phyloP scores from a whole-genome alignment of 2,113 vertebrate genomes.

The Anguilla rostrata region DNA sequence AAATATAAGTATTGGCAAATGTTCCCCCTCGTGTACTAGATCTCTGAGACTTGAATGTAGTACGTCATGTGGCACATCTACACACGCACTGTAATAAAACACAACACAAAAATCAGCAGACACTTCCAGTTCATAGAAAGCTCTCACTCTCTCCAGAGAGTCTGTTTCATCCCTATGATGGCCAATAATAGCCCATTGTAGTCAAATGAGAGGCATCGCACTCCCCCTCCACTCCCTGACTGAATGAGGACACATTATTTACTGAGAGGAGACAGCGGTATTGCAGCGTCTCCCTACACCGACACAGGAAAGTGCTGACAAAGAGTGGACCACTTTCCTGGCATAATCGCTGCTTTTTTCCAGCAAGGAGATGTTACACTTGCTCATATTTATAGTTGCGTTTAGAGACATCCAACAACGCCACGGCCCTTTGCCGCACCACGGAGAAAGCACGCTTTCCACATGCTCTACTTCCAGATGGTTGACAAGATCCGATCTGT shows the following conservation, averaged over 20 bases:
- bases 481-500: constrained; percentile 29
- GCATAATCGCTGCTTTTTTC: constrained; percentile 65
- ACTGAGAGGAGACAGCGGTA: constrained; percentile 73
- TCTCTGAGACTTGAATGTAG: not conserved
- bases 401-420: constrained; percentile 59
- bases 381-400: constrained; percentile 70
- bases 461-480: constrained; percentile 47
- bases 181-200: constrained; percentile 86
- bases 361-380: constrained; percentile 61
- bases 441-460: constrained; percentile 32
- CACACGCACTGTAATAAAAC: constrained; percentile 62
- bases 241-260: constrained; percentile 82
- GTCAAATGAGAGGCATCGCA: constrained; percentile 66
- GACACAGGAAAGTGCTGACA: constrained; percentile 73
- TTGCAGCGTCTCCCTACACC: constrained; percentile 51
- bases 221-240: constrained; percentile 76
- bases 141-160: constrained; percentile 76
- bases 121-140: constrained; percentile 78
- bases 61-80: constrained; percentile 60
- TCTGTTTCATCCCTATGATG: constrained; percentile 81
- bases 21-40: not conserved
- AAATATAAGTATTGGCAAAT: not conserved
- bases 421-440: constrained; percentile 56
- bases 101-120: constrained; percentile 74
- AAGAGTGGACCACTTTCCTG: constrained; percentile 51